Percentiles rank a stretch among this genome's conserved stretches.
Evolutionary conservation across 2,113 vertebrate species (phyloP).

Genomic region (Pseudolaguvia tuberculata): DNA sequence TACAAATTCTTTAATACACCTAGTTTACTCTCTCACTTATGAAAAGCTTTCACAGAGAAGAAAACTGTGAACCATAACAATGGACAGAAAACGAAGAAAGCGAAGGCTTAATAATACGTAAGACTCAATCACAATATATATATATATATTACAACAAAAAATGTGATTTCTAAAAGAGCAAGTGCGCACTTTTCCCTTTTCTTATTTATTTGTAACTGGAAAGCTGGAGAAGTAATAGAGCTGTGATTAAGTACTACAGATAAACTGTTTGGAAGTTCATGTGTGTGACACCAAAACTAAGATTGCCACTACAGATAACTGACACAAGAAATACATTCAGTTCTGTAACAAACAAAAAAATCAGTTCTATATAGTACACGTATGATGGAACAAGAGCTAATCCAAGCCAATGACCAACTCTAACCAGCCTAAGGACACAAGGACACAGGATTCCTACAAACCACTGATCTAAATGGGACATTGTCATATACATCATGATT

Average conservation of each 20-base stretch:
- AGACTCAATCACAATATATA: constrained; percentile 46
- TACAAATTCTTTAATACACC: constrained; percentile 55
- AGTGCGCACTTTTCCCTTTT: constrained; percentile 54
- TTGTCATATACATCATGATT: not conserved
- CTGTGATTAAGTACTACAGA: constrained; percentile 4
- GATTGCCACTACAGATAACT: constrained; percentile 8
- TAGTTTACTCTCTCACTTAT: constrained; percentile 12
- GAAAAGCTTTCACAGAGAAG: constrained; percentile 15
- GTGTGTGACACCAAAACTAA: constrained; percentile 2
- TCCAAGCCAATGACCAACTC: constrained; percentile 7
- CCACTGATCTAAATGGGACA: constrained; percentile 6
- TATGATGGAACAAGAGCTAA: not conserved
- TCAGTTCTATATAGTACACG: not conserved
- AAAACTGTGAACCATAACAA: constrained; percentile 21
- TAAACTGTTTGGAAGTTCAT: not conserved
- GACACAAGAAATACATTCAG: constrained; percentile 32
- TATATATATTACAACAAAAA: too few relatives aligned
- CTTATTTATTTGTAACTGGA: constrained; percentile 26
- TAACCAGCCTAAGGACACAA: too few relatives aligned
- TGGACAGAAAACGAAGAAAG: constrained; percentile 32
- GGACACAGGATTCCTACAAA: not conserved
- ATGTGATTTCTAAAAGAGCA: too few relatives aligned
- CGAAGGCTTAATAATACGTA: constrained; percentile 28
- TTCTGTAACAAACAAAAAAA: not conserved
- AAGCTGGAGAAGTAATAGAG: constrained; percentile 46